Percentiles rank a stretch among this genome's conserved stretches.
These are phyloP conservation scores for Aethina tumida DNA, from an alignment of 1,140 invertebrate genomes.

Conservation along the genomic window DNA sequence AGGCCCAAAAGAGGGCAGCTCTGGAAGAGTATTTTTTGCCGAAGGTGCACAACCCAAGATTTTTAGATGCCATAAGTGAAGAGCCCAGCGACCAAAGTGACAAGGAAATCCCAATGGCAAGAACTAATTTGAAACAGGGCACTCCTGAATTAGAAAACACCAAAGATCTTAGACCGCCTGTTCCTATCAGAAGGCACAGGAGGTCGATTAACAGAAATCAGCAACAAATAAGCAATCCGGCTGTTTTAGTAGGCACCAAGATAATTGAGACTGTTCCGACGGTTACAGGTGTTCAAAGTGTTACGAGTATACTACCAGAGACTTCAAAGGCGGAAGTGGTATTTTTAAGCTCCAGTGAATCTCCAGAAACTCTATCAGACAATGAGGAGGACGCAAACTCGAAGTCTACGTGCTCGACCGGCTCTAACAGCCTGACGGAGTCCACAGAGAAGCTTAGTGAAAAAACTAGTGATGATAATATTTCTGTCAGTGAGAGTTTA, in stretches of 20 bases:
- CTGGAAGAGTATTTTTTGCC: conserved; percentile 45
- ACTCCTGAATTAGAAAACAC: conserved; percentile 22
- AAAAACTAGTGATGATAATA: neutral
- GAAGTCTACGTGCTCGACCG: conserved; percentile 2
- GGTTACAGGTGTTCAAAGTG: conserved; percentile 8
- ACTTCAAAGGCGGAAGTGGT: conserved; percentile 10
- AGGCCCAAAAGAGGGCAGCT: conserved; percentile 44
- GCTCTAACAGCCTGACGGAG: neutral
- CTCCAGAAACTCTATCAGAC: conserved; percentile 8
- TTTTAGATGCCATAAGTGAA: conserved; percentile 57
- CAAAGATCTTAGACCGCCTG: neutral
- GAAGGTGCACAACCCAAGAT: conserved; percentile 43
- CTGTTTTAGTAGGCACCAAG: conserved; percentile 24
- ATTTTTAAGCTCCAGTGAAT: conserved; percentile 14
- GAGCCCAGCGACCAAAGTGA: conserved; percentile 50
- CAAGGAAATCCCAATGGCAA: conserved; percentile 25
- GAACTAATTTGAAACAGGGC: conserved; percentile 19
- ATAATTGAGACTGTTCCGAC: conserved; percentile 13
- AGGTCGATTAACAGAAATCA: neutral
- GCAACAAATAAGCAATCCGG: conserved; percentile 6
- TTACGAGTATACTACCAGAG: conserved; percentile 1
- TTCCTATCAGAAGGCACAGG: conserved; percentile 3
- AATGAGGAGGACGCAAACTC: conserved; percentile 1
- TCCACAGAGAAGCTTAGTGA: neutral
- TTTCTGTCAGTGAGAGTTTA: neutral